Evolutionary conservation across 2,797 vertebrate species (phyloP).

Genomic region (Astyanax mexicanus): DNA sequence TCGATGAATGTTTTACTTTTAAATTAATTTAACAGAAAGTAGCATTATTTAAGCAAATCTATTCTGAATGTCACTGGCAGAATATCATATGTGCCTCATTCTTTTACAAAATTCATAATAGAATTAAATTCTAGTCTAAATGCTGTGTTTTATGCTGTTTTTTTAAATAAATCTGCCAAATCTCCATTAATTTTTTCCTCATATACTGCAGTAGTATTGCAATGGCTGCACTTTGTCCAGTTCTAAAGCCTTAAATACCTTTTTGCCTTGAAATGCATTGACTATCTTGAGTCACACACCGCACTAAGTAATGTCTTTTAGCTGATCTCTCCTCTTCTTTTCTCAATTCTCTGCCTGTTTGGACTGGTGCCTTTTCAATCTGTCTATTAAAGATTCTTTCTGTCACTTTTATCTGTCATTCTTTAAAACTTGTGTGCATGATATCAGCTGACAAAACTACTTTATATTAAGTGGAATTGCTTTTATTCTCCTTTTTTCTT

Average conservation of each 20-base stretch:
- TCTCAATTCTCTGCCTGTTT: neutral
- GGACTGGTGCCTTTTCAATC: conserved; percentile 13
- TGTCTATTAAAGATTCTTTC: conserved; percentile 22
- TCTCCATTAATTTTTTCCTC: neutral
- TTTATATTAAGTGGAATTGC: neutral
- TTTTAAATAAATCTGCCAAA: neutral
- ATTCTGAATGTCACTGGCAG: neutral
- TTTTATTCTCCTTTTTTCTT: too few species aligned
- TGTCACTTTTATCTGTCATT: neutral
- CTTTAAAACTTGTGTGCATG: neutral
- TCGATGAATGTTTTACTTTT: too few species aligned
- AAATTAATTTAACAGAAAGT: too few species aligned
- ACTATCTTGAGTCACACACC: neutral
- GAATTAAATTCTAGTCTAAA: neutral
- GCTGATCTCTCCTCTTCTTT: neutral
- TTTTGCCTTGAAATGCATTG: conserved; percentile 46
- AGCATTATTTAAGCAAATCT: too few species aligned
- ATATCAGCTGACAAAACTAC: neutral
- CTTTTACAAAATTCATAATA: neutral
- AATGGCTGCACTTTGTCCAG: conserved; percentile 2
- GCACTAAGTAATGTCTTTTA: neutral
- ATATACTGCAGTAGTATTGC: neutral
- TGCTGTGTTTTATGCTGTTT: neutral
- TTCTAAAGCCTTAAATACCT: conserved; percentile 24
- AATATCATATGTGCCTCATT: neutral